Percentiles rank a stretch among this genome's conserved stretches.
phyloP scores from a whole-genome alignment of 2,113 vertebrate species.

The Lanius collurio region DNA sequence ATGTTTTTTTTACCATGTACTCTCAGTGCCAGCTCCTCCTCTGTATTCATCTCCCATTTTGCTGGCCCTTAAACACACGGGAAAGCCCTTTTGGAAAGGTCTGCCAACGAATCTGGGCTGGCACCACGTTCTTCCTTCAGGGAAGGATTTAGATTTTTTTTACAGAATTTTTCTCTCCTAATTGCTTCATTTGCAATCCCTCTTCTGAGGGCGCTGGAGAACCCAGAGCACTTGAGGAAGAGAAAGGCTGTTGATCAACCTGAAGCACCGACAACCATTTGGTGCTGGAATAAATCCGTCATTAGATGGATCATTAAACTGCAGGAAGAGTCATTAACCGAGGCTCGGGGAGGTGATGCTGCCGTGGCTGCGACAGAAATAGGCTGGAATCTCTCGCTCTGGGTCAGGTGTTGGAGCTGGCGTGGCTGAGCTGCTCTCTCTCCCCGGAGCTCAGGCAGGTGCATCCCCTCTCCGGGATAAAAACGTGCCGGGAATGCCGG shows the following conservation, averaged over 20 bases:
- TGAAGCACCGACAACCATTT: neutral
- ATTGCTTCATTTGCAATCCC: neutral
- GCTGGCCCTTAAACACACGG: neutral
- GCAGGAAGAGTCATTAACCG: neutral
- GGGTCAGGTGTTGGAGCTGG: neutral
- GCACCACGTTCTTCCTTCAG: neutral
- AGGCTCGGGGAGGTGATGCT: neutral
- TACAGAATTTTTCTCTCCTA: neutral
- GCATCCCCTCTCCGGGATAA: slow-evolving; percentile 40
- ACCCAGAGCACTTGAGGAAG: neutral
- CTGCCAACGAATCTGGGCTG: neutral
- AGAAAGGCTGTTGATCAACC: neutral
- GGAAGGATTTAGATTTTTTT: neutral
- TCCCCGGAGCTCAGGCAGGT: slow-evolving; percentile 41
- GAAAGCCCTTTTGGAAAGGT: neutral
- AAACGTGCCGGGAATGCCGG: neutral
- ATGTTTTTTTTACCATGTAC: fast-evolving
- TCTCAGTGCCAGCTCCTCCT: neutral
- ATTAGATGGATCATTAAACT: neutral
- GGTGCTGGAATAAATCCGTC: neutral
- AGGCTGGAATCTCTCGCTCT: slow-evolving; percentile 14
- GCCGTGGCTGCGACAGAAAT: neutral
- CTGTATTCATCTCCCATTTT: neutral
- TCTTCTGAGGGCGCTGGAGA: neutral
- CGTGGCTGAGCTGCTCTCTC: neutral